These are phyloP conservation scores for Heteronetta atricapilla DNA, from an alignment of 2,113 vertebrate species.

Conservation along the genomic window DNA sequence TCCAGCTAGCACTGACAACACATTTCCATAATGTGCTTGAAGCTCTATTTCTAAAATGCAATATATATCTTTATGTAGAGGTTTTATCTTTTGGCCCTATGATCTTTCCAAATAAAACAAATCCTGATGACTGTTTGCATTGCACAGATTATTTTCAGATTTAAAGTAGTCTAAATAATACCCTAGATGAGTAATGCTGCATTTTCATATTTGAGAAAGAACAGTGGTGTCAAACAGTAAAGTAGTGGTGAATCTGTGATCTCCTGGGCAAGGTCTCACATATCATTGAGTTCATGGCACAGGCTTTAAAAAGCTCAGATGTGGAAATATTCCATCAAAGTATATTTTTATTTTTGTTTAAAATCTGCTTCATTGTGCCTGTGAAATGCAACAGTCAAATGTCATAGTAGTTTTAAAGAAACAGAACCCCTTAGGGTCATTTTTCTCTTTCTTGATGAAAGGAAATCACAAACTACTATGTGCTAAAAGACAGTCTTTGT, in stretches of 20 bases:
- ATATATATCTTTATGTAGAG: not conserved
- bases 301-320: not conserved
- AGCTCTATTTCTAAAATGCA: not conserved
- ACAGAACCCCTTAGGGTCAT: conserved; percentile 14
- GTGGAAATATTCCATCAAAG: not conserved
- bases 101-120: not conserved
- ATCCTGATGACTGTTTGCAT: not conserved
- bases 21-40: not conserved
- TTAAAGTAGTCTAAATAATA: not conserved
- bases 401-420: conserved; percentile 14
- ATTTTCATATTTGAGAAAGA: not conserved
- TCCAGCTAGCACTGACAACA: not conserved
- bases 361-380: conserved; percentile 1
- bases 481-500: conserved; percentile 23
- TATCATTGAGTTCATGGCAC: not conserved
- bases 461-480: conserved; percentile 44
- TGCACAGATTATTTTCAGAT: not conserved
- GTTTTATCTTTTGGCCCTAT: not conserved
- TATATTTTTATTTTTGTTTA: not conserved
- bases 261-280: not conserved
- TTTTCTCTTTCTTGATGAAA: conserved; percentile 66
- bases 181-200: not conserved
- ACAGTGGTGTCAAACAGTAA: not conserved
- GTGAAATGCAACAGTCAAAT: conserved; percentile 31
- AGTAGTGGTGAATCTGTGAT: not conserved